Evolutionary conservation across 2,888 invertebrate species (phyloP), one percentile per base, ranked within the genome.

Genomic region (Timandra comae): DNA sequence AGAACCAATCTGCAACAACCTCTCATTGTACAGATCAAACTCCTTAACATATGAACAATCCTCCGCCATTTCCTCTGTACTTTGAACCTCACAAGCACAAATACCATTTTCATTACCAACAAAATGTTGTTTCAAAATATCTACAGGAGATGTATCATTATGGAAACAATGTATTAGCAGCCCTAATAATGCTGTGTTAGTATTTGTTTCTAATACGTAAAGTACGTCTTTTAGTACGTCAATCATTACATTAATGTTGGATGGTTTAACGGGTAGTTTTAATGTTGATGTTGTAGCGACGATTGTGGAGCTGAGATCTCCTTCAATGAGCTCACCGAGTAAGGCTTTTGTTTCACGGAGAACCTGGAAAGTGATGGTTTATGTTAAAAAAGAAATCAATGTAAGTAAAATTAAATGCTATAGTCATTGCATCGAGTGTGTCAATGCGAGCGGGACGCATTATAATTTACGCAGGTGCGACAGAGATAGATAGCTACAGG

Each of bases 21-120:
- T 87, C 56, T 92, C 92, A 52, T 89, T 89, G 38, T 89, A 86
- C 42, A 89, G 73, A 79, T 92, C 92, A 70, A 91, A 91, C 20
- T 88, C 87, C 39, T 87, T 88, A 7, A 91, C 84, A 37, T 84
- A 73, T 12, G 59, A 54, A 37, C 87, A 88, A 27, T 89, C 68
- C 47, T 88, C 87, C 1, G 55, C 52, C 5, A 56, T 44, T 38
- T 70, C 67, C 31, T 59, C 56, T n/a, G 51, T 43, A 44, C 40
- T 55, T 16, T 55, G 49, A 6, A 46, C 36, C 12, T 52, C 34
- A 45, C 78, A 70, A 25, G 53, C 27, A 41, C 84, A 81, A 3
- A 37, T 43, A 1, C 50, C 57, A 33, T 54, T 59, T 7, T 21
- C 23, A 5, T 34, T 33, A 10, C 38, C 40, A 32, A 30, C 49